Percentiles rank a stretch among this genome's conserved stretches.
These are phyloP conservation scores for Coregonus ussuriensis DNA, from an alignment of 2,797 vertebrate species.

Conservation along the genomic window DNA sequence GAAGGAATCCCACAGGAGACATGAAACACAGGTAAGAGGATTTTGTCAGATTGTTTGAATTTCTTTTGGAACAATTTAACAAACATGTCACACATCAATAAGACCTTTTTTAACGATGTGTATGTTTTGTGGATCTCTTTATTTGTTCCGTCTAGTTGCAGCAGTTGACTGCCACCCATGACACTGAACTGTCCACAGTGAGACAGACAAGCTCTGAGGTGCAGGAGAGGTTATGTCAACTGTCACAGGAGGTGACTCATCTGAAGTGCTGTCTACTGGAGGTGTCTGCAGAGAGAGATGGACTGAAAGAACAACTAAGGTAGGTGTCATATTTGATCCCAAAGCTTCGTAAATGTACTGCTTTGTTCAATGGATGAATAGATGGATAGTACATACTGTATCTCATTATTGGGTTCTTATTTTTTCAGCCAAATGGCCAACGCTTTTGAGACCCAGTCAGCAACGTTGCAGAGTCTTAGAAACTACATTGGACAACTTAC, in stretches of 20 bases:
- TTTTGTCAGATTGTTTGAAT: background rate
- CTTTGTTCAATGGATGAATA: background rate
- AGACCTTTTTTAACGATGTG: background rate
- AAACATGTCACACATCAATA: background rate
- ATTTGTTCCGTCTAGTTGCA: conserved; percentile 55
- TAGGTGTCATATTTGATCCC: conserved; percentile 68
- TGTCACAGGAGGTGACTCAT: conserved; percentile 63
- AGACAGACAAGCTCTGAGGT: conserved; percentile 56
- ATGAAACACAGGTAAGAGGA: conserved; percentile 57
- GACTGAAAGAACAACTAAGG: conserved; percentile 72
- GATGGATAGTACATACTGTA: background rate
- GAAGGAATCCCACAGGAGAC: conserved; percentile 54
- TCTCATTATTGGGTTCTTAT: background rate
- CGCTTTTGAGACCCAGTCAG: conserved; percentile 72
- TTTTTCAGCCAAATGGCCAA: conserved; percentile 68
- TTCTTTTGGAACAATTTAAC: background rate
- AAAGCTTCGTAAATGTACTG: background rate
- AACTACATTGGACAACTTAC: conserved; percentile 76
- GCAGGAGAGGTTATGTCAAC: conserved; percentile 58
- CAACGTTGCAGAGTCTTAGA: conserved; percentile 75
- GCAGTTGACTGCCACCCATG: conserved; percentile 54
- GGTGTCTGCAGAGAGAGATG: conserved; percentile 66
- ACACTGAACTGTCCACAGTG: conserved; percentile 52
- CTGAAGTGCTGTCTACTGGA: conserved; percentile 63
- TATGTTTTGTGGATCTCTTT: conserved; percentile 16